These are phyloP conservation scores for Maylandia zebra DNA, from an alignment of 2,113 vertebrate genomes.

Conservation along the genomic window DNA sequence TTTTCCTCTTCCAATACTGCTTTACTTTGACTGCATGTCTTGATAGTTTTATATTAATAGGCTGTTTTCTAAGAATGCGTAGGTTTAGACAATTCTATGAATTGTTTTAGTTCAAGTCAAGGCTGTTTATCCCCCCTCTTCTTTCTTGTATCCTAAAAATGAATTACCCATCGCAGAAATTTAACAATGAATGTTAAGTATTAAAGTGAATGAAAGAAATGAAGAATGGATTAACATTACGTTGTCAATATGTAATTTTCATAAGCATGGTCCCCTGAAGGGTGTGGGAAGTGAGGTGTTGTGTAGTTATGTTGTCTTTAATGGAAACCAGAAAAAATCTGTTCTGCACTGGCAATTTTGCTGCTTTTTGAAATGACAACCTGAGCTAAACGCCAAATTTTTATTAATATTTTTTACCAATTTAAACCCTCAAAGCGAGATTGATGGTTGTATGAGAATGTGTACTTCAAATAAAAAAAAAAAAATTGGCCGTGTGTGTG, in stretches of 20 bases:
- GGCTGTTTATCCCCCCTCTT: neutral
- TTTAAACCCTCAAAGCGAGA: fast-evolving
- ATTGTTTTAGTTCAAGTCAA: neutral
- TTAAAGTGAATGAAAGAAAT: neutral
- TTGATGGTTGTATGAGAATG: neutral
- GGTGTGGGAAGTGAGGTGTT: neutral
- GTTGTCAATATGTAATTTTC: fast-evolving
- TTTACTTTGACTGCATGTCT: neutral
- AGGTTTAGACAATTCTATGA: neutral
- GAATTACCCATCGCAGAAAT: fast-evolving
- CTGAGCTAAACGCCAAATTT: neutral
- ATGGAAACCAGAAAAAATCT: neutral
- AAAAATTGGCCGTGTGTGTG: no score
- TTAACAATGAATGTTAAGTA: fast-evolving
- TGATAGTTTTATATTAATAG: neutral
- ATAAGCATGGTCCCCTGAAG: neutral
- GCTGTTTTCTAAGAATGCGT: neutral
- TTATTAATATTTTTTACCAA: neutral
- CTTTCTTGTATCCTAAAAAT: neutral
- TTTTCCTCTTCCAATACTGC: fast-evolving
- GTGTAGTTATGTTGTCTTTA: neutral
- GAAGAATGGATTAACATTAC: fast-evolving
- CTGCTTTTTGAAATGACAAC: neutral
- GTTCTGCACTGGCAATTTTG: neutral
- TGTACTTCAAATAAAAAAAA: neutral